Conservation (phyloP, 1,140 invertebrate genomes). For the Ips nitidus region DNA sequence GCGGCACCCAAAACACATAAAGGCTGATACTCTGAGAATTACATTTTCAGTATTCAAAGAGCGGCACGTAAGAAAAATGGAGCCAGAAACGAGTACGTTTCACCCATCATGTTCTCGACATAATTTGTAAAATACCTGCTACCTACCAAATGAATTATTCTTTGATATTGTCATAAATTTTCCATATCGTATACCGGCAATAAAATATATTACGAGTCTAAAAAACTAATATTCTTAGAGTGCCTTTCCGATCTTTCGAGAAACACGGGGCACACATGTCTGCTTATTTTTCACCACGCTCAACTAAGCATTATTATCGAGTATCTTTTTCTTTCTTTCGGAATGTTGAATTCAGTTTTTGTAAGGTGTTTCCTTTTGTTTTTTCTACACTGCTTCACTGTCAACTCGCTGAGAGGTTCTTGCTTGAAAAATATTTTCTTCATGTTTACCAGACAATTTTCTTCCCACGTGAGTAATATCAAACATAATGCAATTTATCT, state of each 20-base stretch:
- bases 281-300: constrained; percentile 34
- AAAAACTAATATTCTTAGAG: constrained; percentile 36
- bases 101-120: constrained; percentile 22
- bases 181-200: constrained; percentile 29
- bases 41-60: constrained; percentile 18
- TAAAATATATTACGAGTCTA: constrained; percentile 36
- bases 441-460: no score
- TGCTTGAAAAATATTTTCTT: no score
- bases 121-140: constrained; percentile 35
- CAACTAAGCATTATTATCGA: constrained; percentile 21
- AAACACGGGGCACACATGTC: constrained; percentile 28
- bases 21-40: no score
- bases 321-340: constrained; percentile 14
- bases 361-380: neutral
- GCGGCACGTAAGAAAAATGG: constrained; percentile 23
- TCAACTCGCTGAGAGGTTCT: no score
- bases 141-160: constrained; percentile 34
- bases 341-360: constrained; percentile 19
- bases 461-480: no score
- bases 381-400: no score
- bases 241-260: constrained; percentile 30
- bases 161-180: constrained; percentile 37
- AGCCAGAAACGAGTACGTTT: constrained; percentile 19
- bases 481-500: no score
- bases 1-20: no score